phyloP scores from a whole-genome alignment of 2,888 invertebrate species.

The Cartodere bifasciata region DNA sequence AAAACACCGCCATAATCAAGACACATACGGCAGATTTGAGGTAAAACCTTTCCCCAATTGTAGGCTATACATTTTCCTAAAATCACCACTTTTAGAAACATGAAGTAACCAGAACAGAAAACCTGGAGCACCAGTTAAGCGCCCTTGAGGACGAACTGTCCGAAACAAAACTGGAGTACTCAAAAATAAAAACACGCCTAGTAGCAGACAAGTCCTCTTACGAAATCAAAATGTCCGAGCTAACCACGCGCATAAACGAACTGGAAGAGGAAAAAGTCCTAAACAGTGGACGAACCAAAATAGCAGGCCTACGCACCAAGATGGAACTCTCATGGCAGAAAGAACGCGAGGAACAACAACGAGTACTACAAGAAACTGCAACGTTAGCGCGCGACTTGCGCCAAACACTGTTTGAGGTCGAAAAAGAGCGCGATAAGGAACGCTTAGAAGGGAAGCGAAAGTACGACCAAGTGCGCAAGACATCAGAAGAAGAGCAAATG shows the following conservation, averaged over 20 bases:
- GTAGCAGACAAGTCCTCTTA: constrained; percentile 77
- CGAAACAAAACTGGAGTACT: constrained; percentile 67
- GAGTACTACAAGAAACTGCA: constrained; percentile 81
- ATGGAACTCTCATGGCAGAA: constrained; percentile 91
- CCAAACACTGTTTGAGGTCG: constrained; percentile 80
- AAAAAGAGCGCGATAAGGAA: constrained; percentile 82
- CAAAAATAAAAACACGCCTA: constrained; percentile 78
- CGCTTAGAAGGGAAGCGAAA: constrained; percentile 75
- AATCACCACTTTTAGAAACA: background rate
- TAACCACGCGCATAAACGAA: constrained; percentile 79
- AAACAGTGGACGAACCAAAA: constrained; percentile 70
- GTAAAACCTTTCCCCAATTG: constrained; percentile 2
- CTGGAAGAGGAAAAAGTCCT: constrained; percentile 80
- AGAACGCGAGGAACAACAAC: constrained; percentile 82
- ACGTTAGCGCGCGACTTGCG: constrained; percentile 77
- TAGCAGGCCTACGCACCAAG: constrained; percentile 73
- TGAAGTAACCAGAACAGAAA: constrained; percentile 52
- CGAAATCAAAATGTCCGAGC: constrained; percentile 76
- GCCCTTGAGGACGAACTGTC: constrained; percentile 81
- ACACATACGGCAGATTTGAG: constrained; percentile 19
- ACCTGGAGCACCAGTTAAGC: constrained; percentile 71
- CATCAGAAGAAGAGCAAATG: constrained; percentile 79
- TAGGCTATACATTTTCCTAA: background rate
- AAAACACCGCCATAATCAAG: constrained; percentile 41
- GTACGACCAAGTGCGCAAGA: constrained; percentile 70